Percentiles rank a stretch among this genome's conserved stretches.
These are phyloP conservation scores for Alouatta palliata DNA, from an alignment of 2,113 vertebrate species.

Conservation along the genomic window DNA sequence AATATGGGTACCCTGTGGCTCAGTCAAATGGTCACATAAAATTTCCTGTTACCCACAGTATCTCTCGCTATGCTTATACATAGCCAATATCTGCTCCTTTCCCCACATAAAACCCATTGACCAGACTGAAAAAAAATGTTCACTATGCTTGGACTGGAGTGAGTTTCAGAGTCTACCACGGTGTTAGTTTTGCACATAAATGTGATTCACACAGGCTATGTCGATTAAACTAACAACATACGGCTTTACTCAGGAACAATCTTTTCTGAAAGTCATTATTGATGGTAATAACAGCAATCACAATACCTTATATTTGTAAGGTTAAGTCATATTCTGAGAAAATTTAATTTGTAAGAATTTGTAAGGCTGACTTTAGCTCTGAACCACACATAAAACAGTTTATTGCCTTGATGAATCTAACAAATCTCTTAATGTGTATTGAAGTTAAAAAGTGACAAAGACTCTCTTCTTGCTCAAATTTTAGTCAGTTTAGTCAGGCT, in stretches of 20 bases:
- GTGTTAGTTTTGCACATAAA: not conserved
- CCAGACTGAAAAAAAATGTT: not conserved
- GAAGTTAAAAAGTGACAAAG: not conserved
- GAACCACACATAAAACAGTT: not conserved
- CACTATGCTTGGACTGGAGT: not conserved
- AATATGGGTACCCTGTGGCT: too few relatives aligned
- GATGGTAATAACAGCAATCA: not conserved
- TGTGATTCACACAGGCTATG: not conserved
- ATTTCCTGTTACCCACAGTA: not conserved
- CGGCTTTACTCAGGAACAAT: not conserved
- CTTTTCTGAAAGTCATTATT: not conserved
- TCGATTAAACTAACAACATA: not conserved
- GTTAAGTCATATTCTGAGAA: not conserved
- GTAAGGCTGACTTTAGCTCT: not conserved
- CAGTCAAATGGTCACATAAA: not conserved
- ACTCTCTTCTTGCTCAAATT: not conserved
- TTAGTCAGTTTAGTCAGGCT: not conserved
- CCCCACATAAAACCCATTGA: not conserved
- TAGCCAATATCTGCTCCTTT: not conserved
- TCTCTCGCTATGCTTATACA: not conserved
- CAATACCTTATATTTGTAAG: not conserved
- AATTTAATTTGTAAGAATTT: conserved; percentile 30
- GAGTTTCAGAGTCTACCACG: not conserved
- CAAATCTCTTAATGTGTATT: not conserved
- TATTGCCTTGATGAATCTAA: not conserved